Evolutionary conservation across 1,140 invertebrate species (phyloP).

Genomic region (Drosophila varians): DNA sequence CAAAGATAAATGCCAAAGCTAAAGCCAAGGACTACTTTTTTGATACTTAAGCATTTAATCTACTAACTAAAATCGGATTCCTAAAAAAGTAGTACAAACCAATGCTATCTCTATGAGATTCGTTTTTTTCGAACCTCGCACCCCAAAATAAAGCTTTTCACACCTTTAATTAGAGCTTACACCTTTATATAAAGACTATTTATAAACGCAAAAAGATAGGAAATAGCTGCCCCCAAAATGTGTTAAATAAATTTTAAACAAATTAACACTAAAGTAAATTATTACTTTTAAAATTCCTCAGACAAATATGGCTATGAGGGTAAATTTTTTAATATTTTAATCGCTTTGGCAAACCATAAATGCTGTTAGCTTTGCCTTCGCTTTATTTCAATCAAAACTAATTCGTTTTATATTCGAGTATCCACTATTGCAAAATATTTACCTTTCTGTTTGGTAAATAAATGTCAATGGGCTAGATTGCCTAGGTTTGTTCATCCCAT

Average conservation of each 20-base stretch:
- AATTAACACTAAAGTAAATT: no score
- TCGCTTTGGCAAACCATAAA: background rate
- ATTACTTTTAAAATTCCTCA: no score
- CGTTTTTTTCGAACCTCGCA: background rate
- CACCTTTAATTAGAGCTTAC: constrained; percentile 17
- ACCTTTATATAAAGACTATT: constrained; percentile 7
- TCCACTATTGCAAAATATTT: background rate
- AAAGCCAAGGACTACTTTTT: background rate
- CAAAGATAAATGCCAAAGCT: background rate
- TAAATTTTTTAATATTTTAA: background rate
- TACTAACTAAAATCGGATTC: no score
- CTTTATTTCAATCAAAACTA: background rate
- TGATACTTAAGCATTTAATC: no score
- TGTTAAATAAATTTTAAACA: no score
- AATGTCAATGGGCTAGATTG: background rate
- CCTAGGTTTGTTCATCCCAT: background rate
- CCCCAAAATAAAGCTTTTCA: constrained; percentile 1
- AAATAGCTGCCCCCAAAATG: background rate
- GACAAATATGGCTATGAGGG: no score
- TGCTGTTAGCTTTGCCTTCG: background rate
- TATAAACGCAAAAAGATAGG: background rate
- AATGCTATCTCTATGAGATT: no score
- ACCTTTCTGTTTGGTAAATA: background rate
- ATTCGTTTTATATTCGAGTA: background rate
- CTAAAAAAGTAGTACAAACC: no score